These are phyloP conservation scores for Aphelenchoides fujianensis DNA, from an alignment of 1,140 invertebrate species.

Conservation along the genomic window DNA sequence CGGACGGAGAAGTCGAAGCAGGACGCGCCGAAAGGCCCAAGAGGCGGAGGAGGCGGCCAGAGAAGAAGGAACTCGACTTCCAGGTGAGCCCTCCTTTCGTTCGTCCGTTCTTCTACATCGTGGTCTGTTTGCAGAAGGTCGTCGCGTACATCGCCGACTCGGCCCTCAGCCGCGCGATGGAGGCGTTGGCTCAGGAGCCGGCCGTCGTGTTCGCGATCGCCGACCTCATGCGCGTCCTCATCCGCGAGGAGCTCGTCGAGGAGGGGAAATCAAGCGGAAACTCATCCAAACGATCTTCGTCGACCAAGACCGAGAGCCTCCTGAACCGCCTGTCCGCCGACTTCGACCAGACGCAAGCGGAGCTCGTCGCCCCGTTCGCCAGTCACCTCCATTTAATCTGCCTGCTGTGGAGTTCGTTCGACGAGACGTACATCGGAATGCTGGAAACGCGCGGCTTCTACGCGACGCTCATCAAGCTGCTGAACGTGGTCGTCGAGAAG, in stretches of 20 bases:
- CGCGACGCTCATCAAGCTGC: background rate
- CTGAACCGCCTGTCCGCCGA: background rate
- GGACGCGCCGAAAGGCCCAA: no score
- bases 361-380: background rate
- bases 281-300: no score
- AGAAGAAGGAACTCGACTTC: no score
- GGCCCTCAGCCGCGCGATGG: background rate
- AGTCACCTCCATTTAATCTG: conserved; percentile 25
- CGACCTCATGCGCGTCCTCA: conserved; percentile 14
- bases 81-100: no score
- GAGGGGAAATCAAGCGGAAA: no score
- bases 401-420: conserved; percentile 14
- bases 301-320: background rate
- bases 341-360: background rate
- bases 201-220: conserved; percentile 8
- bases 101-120: no score
- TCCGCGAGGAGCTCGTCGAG: background rate
- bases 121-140: conserved; percentile 11
- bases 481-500: conserved; percentile 4
- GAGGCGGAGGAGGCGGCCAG: no score
- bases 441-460: background rate
- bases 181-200: background rate
- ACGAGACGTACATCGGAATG: conserved; percentile 6
- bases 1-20: no score
- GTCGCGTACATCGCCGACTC: conserved; percentile 4